Base-by-base conservation (phyloP, 2,888 invertebrate species). In the Chrysina gloriosa region DNA sequence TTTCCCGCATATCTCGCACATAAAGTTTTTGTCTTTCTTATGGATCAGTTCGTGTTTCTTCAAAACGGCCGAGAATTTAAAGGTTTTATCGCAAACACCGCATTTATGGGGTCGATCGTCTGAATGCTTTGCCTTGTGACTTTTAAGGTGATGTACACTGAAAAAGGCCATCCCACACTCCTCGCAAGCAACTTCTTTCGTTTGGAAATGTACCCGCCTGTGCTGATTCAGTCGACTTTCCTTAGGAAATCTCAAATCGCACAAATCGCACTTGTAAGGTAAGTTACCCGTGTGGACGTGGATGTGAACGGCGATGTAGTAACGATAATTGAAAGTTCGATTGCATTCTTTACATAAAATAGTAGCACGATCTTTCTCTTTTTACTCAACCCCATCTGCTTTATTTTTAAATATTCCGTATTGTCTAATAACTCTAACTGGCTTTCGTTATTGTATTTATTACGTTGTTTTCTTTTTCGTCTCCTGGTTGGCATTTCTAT, bases 1-100 rank as follows among this genome's bases (percentile, higher is more conserved):
- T 25, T 63, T 45, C n/a, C 48, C 66, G 19, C 66, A 58, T 7
- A 42, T 31, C 27, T 66, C 47, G 9, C 58, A 66, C n/a, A 42
- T 7, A 34, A 25, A 47, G n/a, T 25, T 11, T 23, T 45, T 66
- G 2, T 27, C 45, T 1, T 27, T 36, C 6, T 27, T 25, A 23
- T 66, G 66, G 6, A 11, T 66, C 23, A 25, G 29, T 21, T 23
- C 21, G 25, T 66, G 56, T 7, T 27, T 27, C 9, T n/a, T 36
- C 19, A 64, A 34, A 21, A 9, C 25, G 11, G 11, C 11, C 34
- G 29, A 19, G 5, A 27, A 16, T 50, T 29, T 47, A 58, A 56
- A 47, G 5, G 23, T 21, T 47, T 66, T 56, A 47, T 66, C 48
- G 25, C 66, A 66, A 14, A 42, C 7, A n/a, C 48, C 21, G 23